phyloP scores from a whole-genome alignment of 2,888 invertebrate genomes.

The Mongoloraphidia duomilia region DNA sequence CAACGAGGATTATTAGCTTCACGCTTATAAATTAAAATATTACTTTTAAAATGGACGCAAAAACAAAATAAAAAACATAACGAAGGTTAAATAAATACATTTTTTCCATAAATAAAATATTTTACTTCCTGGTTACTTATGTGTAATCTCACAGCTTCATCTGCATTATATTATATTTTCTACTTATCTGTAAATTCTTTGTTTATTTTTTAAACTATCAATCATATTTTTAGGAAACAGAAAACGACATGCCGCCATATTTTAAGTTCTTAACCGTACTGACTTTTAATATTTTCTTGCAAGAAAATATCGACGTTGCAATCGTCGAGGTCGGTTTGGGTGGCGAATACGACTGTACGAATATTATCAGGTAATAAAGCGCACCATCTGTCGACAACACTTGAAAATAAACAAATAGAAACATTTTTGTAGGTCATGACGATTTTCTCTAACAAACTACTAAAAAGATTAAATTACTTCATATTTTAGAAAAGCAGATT shows the following conservation, averaged over 20 bases:
- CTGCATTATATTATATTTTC: too few relatives aligned
- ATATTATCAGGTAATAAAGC: constrained; percentile 57
- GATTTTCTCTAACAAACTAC: neutral
- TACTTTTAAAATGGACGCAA: too few relatives aligned
- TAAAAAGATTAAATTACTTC: neutral
- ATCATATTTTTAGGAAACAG: constrained; percentile 31
- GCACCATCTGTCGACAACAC: neutral
- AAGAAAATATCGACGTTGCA: constrained; percentile 79
- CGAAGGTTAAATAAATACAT: neutral
- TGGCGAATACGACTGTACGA: constrained; percentile 87
- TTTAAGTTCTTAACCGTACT: constrained; percentile 89
- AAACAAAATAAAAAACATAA: too few relatives aligned
- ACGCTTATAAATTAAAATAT: too few relatives aligned
- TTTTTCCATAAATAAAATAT: constrained; percentile 25
- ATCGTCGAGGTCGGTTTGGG: constrained; percentile 97
- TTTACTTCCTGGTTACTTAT: neutral
- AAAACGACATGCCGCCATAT: constrained; percentile 76
- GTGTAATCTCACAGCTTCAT: too few relatives aligned
- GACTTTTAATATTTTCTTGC: constrained; percentile 76
- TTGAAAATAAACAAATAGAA: neutral
- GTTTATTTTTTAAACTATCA: neutral
- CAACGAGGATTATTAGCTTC: too few relatives aligned
- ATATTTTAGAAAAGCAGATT: constrained; percentile 52
- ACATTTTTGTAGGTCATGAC: neutral
- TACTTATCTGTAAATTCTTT: neutral